phyloP scores from a whole-genome alignment of 2,113 vertebrate species.

The Rhea americana region DNA sequence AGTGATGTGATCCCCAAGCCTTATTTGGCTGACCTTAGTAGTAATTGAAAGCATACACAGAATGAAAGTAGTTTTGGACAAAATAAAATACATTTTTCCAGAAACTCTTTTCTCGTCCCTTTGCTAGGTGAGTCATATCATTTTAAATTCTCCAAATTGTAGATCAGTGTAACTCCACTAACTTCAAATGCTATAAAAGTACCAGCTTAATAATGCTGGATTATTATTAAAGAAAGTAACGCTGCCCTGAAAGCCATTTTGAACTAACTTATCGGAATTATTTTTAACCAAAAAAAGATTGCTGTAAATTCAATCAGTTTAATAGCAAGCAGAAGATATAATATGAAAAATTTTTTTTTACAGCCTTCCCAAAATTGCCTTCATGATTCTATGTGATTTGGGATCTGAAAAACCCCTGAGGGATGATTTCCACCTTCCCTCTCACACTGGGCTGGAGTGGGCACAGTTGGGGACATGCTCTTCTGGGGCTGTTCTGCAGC shows the following conservation, averaged over 20 bases:
- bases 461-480: accelerated
- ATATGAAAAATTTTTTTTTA: not conserved
- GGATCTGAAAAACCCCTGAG: not conserved
- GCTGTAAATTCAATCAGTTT: not conserved
- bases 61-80: not conserved
- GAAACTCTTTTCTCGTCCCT: not conserved
- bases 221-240: not conserved
- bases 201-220: not conserved
- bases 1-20: not conserved
- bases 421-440: not conserved
- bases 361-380: not conserved
- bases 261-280: not conserved
- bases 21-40: not conserved
- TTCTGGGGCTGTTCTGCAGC: not conserved
- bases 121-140: not conserved
- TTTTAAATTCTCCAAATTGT: not conserved
- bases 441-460: not conserved
- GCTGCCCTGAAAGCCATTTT: not conserved
- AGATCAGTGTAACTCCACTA: not conserved
- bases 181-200: not conserved
- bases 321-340: not conserved
- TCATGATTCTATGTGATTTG: not conserved
- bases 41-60: not conserved
- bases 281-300: not conserved
- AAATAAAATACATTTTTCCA: not conserved